phyloP scores from a whole-genome alignment of 2,888 invertebrate genomes.

The Xylocampa areola region DNA sequence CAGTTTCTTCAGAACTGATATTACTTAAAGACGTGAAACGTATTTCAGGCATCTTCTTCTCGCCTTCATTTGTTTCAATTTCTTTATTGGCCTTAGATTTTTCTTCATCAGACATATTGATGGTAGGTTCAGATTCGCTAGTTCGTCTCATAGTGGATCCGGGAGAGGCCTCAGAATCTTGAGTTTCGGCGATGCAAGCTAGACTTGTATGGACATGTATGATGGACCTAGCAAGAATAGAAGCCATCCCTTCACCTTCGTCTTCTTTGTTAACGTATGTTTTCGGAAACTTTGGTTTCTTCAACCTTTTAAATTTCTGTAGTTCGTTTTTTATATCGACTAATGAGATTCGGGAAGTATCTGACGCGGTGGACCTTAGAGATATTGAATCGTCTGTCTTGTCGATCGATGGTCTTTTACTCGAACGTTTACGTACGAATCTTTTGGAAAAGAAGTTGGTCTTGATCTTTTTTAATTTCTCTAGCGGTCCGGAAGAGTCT shows the following conservation, averaged over 20 bases:
- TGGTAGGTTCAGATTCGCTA: slow-evolving; percentile 82
- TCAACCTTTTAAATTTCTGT: slow-evolving; percentile 81
- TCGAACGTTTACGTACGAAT: slow-evolving; percentile 87
- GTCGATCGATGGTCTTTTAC: slow-evolving; percentile 76
- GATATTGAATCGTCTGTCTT: slow-evolving; percentile 88
- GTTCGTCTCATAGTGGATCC: slow-evolving; percentile 78
- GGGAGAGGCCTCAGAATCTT: slow-evolving; percentile 85
- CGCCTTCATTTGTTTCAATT: slow-evolving; percentile 46
- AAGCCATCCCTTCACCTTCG: slow-evolving; percentile 91
- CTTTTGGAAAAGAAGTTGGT: slow-evolving; percentile 90
- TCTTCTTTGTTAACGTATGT: slow-evolving; percentile 77
- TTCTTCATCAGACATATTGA: slow-evolving; percentile 74
- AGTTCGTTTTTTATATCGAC: slow-evolving; percentile 82
- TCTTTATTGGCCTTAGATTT: slow-evolving; percentile 52
- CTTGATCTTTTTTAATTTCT: slow-evolving; percentile 91
- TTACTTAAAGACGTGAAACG: slow-evolving; percentile 81
- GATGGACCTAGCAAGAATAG: slow-evolving; percentile 91
- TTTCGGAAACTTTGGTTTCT: slow-evolving; percentile 80
- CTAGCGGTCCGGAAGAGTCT: slow-evolving; percentile 84
- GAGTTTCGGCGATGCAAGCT: slow-evolving; percentile 89
- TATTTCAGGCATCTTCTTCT: slow-evolving; percentile 73
- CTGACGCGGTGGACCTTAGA: slow-evolving; percentile 86
- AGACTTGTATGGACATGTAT: slow-evolving; percentile 90
- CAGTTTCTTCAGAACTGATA: slow-evolving; percentile 68
- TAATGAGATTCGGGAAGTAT: slow-evolving; percentile 83